Evolutionary conservation across 2,888 invertebrate genomes (phyloP).

Genomic region (Eupsilia transversa): DNA sequence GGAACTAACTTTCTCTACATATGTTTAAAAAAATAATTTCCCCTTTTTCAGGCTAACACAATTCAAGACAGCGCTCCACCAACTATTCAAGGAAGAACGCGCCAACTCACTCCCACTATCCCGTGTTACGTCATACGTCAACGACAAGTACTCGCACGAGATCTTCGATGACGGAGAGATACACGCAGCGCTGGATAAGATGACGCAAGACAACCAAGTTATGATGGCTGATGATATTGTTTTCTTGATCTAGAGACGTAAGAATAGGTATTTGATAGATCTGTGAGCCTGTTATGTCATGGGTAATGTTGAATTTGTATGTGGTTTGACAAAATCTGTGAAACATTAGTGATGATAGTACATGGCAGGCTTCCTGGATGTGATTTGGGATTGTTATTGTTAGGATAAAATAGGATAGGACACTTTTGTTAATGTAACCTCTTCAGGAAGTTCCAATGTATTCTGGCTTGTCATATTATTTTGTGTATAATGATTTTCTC

Average conservation of each 20-base stretch:
- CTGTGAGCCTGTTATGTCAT: not conserved
- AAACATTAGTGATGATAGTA: not conserved
- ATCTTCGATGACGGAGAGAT: constrained; percentile 93
- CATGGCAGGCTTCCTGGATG: not conserved
- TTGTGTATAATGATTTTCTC: not conserved
- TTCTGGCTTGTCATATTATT: constrained; percentile 38
- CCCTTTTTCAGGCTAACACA: constrained; percentile 86
- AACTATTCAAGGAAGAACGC: constrained; percentile 94
- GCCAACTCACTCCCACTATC: constrained; percentile 93
- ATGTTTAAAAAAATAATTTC: not conserved
- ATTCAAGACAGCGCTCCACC: constrained; percentile 94
- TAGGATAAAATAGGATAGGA: not conserved
- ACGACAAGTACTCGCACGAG: constrained; percentile 90
- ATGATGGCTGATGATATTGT: constrained; percentile 97
- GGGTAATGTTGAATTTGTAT: not conserved
- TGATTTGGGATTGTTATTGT: not conserved
- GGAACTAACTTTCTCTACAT: not conserved
- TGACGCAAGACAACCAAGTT: constrained; percentile 97
- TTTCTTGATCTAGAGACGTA: constrained; percentile 92
- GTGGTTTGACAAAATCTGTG: not conserved
- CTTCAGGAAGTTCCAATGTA: not conserved
- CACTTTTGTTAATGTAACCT: not conserved
- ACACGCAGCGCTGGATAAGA: constrained; percentile 93
- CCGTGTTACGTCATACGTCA: constrained; percentile 92
- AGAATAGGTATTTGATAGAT: constrained; percentile 6